These are phyloP conservation scores for Cyrtodaria siliqua DNA, from an alignment of 2,888 invertebrate genomes.

Conservation along the genomic window DNA sequence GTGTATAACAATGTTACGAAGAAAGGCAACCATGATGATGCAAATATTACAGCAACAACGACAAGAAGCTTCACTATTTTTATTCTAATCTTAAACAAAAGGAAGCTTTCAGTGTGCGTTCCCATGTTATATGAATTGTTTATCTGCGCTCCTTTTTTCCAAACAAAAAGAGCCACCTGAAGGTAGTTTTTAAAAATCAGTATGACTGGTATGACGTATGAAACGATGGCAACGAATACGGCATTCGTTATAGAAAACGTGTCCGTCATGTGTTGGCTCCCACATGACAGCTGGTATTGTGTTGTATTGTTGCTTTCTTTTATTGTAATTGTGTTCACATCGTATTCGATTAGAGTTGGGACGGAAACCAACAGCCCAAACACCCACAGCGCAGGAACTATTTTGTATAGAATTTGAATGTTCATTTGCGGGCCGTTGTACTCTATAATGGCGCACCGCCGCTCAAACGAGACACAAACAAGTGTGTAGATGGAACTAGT, in stretches of 20 bases:
- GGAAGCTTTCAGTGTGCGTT: neutral
- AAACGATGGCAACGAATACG: constrained; percentile 55
- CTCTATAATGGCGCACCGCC: constrained; percentile 62
- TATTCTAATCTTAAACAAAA: constrained; percentile 54
- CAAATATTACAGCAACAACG: constrained; percentile 72
- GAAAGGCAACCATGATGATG: constrained; percentile 73
- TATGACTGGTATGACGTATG: constrained; percentile 69
- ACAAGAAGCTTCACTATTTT: constrained; percentile 73
- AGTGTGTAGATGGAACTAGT: constrained; percentile 69
- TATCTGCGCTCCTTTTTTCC: constrained; percentile 37
- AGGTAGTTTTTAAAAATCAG: constrained; percentile 57
- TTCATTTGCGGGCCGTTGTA: constrained; percentile 44
- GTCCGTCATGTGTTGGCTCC: constrained; percentile 30
- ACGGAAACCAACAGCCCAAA: constrained; percentile 45
- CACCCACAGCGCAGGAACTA: constrained; percentile 54
- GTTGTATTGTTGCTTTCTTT: constrained; percentile 10
- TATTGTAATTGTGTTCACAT: constrained; percentile 26
- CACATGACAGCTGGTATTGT: constrained; percentile 32
- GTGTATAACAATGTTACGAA: constrained; percentile 67
- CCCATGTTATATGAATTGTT: neutral
- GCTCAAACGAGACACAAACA: constrained; percentile 71
- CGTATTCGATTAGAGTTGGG: constrained; percentile 60
- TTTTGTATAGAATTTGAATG: constrained; percentile 15
- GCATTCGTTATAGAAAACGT: constrained; percentile 59
- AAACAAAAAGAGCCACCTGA: constrained; percentile 41